A percentile compares a stretch with the other conserved stretches of the same genome.
These are phyloP conservation scores for Scortum barcoo DNA, from an alignment of 2,113 vertebrate species.

Conservation along the genomic window DNA sequence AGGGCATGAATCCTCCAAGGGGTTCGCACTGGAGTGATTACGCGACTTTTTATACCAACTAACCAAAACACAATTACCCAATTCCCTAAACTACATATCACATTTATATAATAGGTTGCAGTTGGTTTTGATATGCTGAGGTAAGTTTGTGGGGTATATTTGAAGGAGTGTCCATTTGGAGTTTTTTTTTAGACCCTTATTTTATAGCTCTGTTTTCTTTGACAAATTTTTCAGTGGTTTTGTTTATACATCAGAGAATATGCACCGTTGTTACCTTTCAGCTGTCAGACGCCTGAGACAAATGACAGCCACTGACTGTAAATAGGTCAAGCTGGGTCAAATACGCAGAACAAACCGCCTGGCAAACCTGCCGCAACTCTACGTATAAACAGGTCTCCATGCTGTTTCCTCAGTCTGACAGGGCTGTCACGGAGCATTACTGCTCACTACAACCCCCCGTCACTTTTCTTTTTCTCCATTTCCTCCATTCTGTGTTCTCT, in stretches of 20 bases:
- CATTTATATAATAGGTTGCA: constrained; percentile 63
- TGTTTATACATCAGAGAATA: background rate
- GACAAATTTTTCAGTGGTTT: background rate
- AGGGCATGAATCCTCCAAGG: constrained; percentile 64
- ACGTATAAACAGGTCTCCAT: constrained; percentile 70
- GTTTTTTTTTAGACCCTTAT: constrained; percentile 1
- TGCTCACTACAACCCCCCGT: constrained; percentile 30
- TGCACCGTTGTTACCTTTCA: constrained; percentile 18
- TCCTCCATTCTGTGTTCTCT: constrained; percentile 23
- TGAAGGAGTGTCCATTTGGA: background rate
- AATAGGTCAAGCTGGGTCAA: constrained; percentile 4
- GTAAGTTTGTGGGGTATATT: constrained; percentile 33
- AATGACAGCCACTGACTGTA: constrained; percentile 29
- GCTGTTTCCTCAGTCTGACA: constrained; percentile 62
- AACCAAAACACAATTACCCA: constrained; percentile 77
- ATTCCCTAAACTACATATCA: constrained; percentile 65
- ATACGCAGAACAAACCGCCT: constrained; percentile 28
- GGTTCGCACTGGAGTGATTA: constrained; percentile 69
- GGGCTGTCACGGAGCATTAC: constrained; percentile 68
- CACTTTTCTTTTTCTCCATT: constrained; percentile 10
- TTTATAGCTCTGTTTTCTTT: background rate
- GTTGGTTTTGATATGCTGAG: constrained; percentile 61
- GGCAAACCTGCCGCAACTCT: constrained; percentile 43
- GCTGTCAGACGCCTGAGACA: constrained; percentile 21
- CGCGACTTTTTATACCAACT: constrained; percentile 68